A percentile compares a stretch with the other conserved stretches of the same genome.
phyloP scores from a whole-genome alignment of 1,140 invertebrate genomes.

The Acromyrmex charruanus region DNA sequence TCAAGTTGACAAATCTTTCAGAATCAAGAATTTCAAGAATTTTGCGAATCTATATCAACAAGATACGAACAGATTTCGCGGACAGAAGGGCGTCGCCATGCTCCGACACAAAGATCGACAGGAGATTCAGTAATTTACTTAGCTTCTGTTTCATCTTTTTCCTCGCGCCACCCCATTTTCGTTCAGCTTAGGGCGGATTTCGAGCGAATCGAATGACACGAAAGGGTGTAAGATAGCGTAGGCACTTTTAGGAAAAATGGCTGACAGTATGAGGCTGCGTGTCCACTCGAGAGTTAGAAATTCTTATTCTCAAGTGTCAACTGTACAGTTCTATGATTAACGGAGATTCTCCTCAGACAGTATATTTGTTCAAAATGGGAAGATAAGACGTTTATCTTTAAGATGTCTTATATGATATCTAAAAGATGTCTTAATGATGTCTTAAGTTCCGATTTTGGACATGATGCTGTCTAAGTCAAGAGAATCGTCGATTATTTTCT shows the following conservation, averaged over 20 bases:
- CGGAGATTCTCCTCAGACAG: not conserved
- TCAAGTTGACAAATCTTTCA: slow-evolving; percentile 8
- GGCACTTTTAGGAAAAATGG: slow-evolving; percentile 84
- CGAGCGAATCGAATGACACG: slow-evolving; percentile 61
- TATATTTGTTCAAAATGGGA: no score
- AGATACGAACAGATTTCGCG: slow-evolving; percentile 4
- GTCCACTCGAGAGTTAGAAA: slow-evolving; percentile 29
- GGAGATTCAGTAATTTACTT: slow-evolving; percentile 62
- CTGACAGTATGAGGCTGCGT: slow-evolving; percentile 52
- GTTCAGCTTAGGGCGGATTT: slow-evolving; percentile 43
- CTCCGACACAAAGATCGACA: slow-evolving; percentile 34
- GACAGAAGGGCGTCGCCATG: slow-evolving; percentile 33
- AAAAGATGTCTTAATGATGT: no score
- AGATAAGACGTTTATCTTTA: no score
- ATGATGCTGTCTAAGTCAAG: no score
- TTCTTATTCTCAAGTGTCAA: slow-evolving; percentile 8
- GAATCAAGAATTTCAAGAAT: not conserved
- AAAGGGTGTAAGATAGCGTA: slow-evolving; percentile 81
- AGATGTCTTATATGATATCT: no score
- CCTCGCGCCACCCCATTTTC: slow-evolving; percentile 16
- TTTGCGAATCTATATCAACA: not conserved
- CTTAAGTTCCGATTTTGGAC: no score
- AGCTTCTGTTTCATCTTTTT: slow-evolving; percentile 55
- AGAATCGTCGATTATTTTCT: not conserved
- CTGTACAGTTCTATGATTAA: not conserved